These are phyloP conservation scores for Antheraea assamensis DNA, from an alignment of 2,888 invertebrate genomes.

Conservation along the genomic window DNA sequence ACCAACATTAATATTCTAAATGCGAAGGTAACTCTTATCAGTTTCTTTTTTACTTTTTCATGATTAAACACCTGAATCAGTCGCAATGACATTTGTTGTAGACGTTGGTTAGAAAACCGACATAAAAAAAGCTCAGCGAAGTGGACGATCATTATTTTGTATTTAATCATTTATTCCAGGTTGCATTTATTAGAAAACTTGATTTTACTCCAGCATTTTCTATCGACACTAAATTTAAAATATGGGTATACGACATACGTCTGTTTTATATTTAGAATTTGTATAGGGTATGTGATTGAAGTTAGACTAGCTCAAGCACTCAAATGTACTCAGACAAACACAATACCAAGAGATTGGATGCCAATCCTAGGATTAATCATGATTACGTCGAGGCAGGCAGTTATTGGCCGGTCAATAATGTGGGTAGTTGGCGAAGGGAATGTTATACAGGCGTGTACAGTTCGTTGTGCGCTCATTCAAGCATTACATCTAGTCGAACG, in stretches of 20 bases:
- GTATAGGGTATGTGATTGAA: neutral
- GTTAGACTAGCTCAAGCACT: neutral
- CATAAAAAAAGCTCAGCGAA: no score
- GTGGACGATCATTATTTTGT: no score
- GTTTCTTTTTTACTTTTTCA: no score
- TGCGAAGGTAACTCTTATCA: no score
- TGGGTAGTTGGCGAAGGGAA: constrained; percentile 54
- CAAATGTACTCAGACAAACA: constrained; percentile 14
- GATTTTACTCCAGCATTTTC: no score
- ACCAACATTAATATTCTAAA: no score
- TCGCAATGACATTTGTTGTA: no score
- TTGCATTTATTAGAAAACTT: no score
- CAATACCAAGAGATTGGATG: constrained; percentile 10
- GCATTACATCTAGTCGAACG: constrained; percentile 39
- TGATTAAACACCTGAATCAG: no score
- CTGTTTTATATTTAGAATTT: neutral
- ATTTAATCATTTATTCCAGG: no score
- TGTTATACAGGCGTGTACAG: constrained; percentile 47
- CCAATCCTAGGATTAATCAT: constrained; percentile 20
- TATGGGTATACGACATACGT: neutral
- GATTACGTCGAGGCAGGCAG: constrained; percentile 19
- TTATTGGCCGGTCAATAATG: constrained; percentile 31
- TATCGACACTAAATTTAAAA: neutral
- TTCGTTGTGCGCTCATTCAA: constrained; percentile 45
- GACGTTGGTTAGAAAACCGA: no score